Conservation (phyloP, 2,888 invertebrate genomes). For the Fragum fragum region DNA sequence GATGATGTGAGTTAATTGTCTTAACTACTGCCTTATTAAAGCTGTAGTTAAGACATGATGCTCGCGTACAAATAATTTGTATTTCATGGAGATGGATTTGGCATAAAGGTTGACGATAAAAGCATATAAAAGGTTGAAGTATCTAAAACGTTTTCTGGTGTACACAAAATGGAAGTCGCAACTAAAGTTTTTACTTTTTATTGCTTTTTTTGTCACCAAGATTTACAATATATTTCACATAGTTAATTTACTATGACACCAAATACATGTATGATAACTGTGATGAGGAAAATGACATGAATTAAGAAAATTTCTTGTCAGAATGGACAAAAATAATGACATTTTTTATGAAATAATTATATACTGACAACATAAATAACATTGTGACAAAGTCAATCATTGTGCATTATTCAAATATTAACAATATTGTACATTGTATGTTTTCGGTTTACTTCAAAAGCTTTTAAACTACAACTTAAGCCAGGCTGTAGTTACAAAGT, state of each 20-base stretch:
- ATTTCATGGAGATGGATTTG: too few species aligned
- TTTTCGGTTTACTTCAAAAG: too few species aligned
- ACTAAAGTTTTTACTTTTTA: slow-evolving; percentile 19
- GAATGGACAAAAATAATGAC: slow-evolving; percentile 1
- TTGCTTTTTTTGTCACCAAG: slow-evolving; percentile 28
- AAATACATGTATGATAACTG: neutral
- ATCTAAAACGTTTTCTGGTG: too few species aligned
- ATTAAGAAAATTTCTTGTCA: neutral
- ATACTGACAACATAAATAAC: slow-evolving; percentile 4
- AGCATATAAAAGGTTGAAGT: too few species aligned
- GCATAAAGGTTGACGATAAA: too few species aligned
- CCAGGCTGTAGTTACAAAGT: too few species aligned
- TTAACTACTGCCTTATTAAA: too few species aligned
- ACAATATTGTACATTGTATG: neutral
- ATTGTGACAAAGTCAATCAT: neutral
- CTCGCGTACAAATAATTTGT: too few species aligned
- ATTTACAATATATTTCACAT: slow-evolving; percentile 30
- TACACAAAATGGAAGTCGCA: neutral
- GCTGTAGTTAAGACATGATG: too few species aligned
- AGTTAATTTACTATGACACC: slow-evolving; percentile 27
- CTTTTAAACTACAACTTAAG: too few species aligned
- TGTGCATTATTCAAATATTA: neutral
- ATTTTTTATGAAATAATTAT: neutral
- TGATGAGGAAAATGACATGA: slow-evolving; percentile 8
- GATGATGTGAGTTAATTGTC: too few species aligned